Evolutionary conservation across 2,888 invertebrate genomes (phyloP), one percentile per base, ranked within the genome.

Genomic region (Drosophila robusta): DNA sequence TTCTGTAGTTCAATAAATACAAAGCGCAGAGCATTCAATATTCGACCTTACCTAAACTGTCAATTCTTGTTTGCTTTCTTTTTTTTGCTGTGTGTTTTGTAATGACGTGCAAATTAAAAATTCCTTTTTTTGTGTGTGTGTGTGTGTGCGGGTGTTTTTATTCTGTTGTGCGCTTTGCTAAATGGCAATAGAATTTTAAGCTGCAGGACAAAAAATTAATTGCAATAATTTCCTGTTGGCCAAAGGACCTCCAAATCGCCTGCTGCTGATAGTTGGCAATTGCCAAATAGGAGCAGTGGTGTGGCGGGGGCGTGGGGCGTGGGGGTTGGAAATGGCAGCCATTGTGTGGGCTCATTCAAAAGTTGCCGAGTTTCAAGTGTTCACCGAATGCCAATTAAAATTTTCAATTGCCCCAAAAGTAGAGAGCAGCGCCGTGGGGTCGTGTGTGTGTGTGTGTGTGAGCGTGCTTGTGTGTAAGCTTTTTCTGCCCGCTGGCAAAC

Each of bases 61-160:
- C 38, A 18, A 18, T 26, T 11, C 32, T 14, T 54, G 38, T 34
- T 42, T 11, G 12, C 50, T 16, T 29, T n/a, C 41, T 55, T 39
- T 39, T 24, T 39, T 46, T 44, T 54, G 4, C 6, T 29, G 38
- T 54, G 58, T 65, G 68, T 69, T 77, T 65, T 52, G 54, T 82
- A 77, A 84, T 80, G 77, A 82, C 70, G 83, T 72, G 77, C 71
- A 86, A 83, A 86, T 86, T 87, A 86, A 77, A 87, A 85, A 87
- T 85, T 85, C 84, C 77, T 56, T 42, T 73, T 74, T 65, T 22
- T 45, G 42, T 26, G 18, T 18, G 18, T 18, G 3, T 22, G 22
- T 22, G 22, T 22, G 22, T 22, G 4, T 22, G 22, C 3, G 22
- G 22, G 32, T 6, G 8, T 18, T 26, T 52, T 22, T n/a, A 8